Conservation (phyloP, 2,113 vertebrate species). For the Pygoscelis adeliae region DNA sequence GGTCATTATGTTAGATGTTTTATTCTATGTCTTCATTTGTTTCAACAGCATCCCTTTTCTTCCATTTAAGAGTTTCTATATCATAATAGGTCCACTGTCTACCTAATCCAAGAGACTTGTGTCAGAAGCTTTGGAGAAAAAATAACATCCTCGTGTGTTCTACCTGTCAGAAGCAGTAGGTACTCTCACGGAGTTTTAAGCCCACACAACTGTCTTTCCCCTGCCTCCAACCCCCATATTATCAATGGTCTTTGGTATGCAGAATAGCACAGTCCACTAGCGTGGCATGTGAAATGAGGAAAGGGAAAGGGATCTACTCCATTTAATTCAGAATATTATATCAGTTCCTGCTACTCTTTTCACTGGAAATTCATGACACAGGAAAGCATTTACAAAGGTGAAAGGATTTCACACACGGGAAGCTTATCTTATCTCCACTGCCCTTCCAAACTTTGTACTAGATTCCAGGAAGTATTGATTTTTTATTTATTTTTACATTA, state of each 20-base stretch:
- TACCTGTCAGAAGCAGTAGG: not conserved
- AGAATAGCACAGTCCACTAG: not conserved
- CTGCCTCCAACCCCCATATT: not conserved
- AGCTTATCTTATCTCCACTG: constrained; percentile 64
- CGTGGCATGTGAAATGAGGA: not conserved
- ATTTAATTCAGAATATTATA: not conserved
- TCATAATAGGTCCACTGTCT: not conserved
- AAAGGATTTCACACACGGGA: constrained; percentile 51
- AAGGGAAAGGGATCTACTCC: not conserved
- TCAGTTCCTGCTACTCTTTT: constrained; percentile 14
- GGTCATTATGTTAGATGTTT: constrained; percentile 1
- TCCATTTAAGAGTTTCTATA: not conserved
- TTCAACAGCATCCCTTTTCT: not conserved
- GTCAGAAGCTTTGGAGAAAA: not conserved
- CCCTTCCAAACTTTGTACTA: constrained; percentile 60
- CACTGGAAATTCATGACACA: constrained; percentile 31
- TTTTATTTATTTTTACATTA: constrained; percentile 62
- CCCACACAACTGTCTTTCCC: rapidly evolving
- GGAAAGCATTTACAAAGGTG: constrained; percentile 10
- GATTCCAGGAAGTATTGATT: constrained; percentile 58
- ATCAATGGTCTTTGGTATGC: not conserved
- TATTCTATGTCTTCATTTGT: not conserved
- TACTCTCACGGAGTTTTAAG: not conserved
- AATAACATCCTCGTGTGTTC: not conserved
- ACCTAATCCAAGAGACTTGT: not conserved